Evolutionary conservation across 2,113 vertebrate species (phyloP).

Genomic region (Alethe castanea): DNA sequence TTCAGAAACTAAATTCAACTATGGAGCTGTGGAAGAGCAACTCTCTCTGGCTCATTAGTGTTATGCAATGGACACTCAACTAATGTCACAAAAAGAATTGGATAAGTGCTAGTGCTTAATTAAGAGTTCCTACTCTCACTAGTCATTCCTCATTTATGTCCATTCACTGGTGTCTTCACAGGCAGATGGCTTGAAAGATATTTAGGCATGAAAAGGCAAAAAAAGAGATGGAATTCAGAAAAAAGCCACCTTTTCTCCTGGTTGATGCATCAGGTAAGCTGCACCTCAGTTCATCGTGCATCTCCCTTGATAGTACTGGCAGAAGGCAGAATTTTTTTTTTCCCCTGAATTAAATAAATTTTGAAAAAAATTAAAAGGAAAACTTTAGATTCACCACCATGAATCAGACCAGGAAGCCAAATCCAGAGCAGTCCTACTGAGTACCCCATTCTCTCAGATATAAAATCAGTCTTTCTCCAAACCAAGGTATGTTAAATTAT

Average conservation of each 20-base stretch:
- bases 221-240: neutral
- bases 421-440: neutral
- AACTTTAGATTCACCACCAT: neutral
- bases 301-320: neutral
- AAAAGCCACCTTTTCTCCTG: neutral
- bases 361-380: neutral
- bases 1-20: neutral
- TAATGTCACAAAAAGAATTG: neutral
- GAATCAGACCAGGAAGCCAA: neutral
- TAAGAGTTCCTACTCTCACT: neutral
- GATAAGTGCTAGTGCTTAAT: neutral
- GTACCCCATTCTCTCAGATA: neutral
- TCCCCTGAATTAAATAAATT: neutral
- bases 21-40: neutral
- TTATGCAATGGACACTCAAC: neutral
- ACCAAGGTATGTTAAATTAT: neutral
- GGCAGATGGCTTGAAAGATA: neutral
- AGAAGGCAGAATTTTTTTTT: neutral
- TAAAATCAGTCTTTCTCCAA: neutral
- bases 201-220: neutral
- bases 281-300: accelerated
- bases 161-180: neutral
- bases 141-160: neutral
- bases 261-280: neutral
- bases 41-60: neutral